These are phyloP conservation scores for Malurus splendens DNA, from an alignment of 2,797 vertebrate genomes.

Conservation along the genomic window DNA sequence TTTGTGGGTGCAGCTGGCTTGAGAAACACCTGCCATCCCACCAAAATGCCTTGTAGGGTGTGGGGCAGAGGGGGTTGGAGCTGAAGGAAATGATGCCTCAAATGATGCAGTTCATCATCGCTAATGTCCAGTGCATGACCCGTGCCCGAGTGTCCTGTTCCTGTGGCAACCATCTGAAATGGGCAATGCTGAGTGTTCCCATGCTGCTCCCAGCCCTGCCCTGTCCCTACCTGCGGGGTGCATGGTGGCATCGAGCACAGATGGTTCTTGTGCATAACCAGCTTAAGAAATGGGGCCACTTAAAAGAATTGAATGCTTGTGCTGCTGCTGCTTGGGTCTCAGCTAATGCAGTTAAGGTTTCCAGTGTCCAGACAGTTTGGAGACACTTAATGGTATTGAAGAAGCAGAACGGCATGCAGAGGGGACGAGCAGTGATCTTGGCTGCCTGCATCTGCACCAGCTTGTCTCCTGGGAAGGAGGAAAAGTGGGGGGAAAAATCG, in stretches of 20 bases:
- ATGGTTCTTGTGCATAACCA: neutral
- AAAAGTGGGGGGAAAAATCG: too few relatives aligned
- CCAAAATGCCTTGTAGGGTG: neutral
- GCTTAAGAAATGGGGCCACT: conserved; percentile 25
- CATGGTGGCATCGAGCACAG: neutral
- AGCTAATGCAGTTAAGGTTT: conserved; percentile 44
- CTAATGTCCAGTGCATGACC: neutral
- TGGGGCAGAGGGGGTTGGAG: neutral
- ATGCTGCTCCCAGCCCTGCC: neutral
- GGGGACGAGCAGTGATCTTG: neutral
- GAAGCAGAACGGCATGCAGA: neutral
- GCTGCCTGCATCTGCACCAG: neutral
- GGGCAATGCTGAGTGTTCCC: neutral
- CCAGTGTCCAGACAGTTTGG: conserved; percentile 57
- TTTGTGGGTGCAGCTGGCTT: neutral
- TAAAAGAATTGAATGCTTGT: conserved; percentile 38
- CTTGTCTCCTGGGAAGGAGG: neutral
- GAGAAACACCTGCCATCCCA: neutral
- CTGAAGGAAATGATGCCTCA: neutral
- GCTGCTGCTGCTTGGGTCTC: conserved; percentile 24
- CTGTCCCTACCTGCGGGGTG: neutral
- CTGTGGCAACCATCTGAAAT: rapidly evolving
- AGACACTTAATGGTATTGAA: conserved; percentile 63
- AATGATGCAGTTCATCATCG: neutral
- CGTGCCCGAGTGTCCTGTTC: rapidly evolving